Base-by-base conservation (phyloP, 2,113 vertebrate species). In the Tetraodon nigroviridis region DNA sequence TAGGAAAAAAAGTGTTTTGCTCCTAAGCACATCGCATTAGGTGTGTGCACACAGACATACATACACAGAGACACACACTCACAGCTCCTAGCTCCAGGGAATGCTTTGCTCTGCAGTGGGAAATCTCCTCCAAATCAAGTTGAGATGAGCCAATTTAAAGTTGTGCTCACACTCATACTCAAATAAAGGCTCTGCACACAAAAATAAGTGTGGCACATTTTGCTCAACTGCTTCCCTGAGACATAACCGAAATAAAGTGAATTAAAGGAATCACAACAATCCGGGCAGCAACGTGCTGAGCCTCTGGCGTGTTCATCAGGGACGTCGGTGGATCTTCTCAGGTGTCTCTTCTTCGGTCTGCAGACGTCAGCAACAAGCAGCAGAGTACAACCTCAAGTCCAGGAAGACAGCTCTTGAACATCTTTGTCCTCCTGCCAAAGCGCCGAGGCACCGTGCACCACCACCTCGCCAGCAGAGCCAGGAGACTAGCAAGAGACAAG, bases 361-460 rank as follows among this genome's bases (percentile, higher is more conserved):
- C 74, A 71, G 71, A 77, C 68, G 11, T 74, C 60, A 79, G 80
- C 81, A 77, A 74, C 67, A 73, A 76, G 64, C 72, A 73, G 73
- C 71, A 71, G 68, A 11, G 32, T 37, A 1, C 32, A 57, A 57
- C 52, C 69, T 42, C 42, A 44, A 16, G 67, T 74, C 67, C 55
- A 63, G 73, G 45, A 81, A 71, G 64, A 3, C 53, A 19, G 63
- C 51, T 54, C 71, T 61, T 44, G 76, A 56, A 55, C 29, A 16
- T 80, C 73, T 82, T 74, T 79, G 74, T 79, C 51, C 42, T 37
- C 46, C 73, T 78, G 79, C 80, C 77, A 82, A 69, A 79, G 69
- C 53, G 58, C 56, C 55, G 60, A 65, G 75, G 67, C 52, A 42
- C 58, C 79, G 72, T 76, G 75, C 79, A 73, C 82, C 80, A 75